Conservation (phyloP, 92 coral and sea anemone species). For the Pocillopora meandrina region DNA sequence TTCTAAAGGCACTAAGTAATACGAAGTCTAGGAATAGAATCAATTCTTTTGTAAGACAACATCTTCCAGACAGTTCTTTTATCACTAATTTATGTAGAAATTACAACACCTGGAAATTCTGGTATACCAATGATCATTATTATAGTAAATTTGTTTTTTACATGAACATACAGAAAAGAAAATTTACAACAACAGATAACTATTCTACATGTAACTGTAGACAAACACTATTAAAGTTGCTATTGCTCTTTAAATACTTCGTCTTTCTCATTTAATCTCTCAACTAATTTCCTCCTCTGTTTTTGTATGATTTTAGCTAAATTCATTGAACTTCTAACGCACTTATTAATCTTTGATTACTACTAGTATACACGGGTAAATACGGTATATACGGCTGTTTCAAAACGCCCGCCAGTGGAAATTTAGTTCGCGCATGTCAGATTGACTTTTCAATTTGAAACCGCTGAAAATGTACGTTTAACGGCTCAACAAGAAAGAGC, state of each 20-base stretch:
- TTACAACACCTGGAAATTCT: slow-evolving; percentile 31
- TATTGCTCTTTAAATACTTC: neutral
- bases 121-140: slow-evolving; percentile 32
- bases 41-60: slow-evolving; percentile 19
- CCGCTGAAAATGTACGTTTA: no score
- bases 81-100: slow-evolving; percentile 44
- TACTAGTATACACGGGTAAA: no score
- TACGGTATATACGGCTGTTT: no score
- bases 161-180: slow-evolving; percentile 19
- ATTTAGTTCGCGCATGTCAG: no score
- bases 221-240: slow-evolving; percentile 16
- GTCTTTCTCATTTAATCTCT: no score
- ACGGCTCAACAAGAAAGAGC: no score
- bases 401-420: no score
- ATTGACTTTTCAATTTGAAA: no score
- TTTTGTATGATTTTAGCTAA: no score
- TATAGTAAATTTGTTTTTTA: slow-evolving; percentile 48
- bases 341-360: neutral
- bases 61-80: slow-evolving; percentile 45
- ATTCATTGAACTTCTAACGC: no score
- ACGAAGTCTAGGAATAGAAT: neutral
- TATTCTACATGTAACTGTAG: slow-evolving; percentile 24
- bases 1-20: neutral
- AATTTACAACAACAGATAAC: slow-evolving; percentile 7
- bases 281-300: no score